A percentile compares a stretch with the other conserved stretches of the same genome.
Conservation (phyloP, 2,797 vertebrate genomes). For the Falco novaeseelandiae region DNA sequence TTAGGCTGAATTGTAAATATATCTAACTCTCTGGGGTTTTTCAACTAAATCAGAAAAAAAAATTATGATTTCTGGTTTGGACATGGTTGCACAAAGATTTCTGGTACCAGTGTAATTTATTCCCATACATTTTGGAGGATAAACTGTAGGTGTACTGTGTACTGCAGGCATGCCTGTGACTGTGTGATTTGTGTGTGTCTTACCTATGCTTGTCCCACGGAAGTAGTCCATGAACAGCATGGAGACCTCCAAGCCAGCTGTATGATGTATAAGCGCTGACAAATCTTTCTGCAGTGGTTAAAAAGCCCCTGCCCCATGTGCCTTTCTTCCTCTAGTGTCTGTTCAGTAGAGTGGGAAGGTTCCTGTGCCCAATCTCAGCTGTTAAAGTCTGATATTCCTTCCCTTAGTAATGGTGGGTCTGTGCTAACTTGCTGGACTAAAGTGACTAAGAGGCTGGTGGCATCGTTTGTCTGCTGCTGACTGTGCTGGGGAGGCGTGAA, state of each 20-base stretch:
- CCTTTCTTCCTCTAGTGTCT: neutral
- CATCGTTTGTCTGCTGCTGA: fast-evolving
- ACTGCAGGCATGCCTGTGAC: neutral
- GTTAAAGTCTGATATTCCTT: neutral
- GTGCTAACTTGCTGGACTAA: neutral
- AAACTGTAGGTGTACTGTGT: neutral
- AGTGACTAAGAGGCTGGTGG: neutral
- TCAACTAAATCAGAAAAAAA: neutral
- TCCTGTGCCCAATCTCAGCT: neutral
- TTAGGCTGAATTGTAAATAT: neutral
- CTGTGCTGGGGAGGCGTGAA: neutral
- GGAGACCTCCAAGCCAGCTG: neutral
- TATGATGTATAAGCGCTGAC: fast-evolving
- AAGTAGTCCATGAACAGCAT: neutral
- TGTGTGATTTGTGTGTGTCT: neutral
- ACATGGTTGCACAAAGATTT: neutral
- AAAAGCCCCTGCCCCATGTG: neutral
- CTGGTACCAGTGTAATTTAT: neutral
- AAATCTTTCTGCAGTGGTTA: neutral
- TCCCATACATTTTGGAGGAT: no score
- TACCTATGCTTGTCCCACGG: neutral
- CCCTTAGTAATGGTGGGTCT: neutral
- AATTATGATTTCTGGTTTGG: neutral
- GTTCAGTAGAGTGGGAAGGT: neutral
- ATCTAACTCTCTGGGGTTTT: neutral